Conservation (phyloP, 2,113 vertebrate species). For the Haliaeetus leucogaster region DNA sequence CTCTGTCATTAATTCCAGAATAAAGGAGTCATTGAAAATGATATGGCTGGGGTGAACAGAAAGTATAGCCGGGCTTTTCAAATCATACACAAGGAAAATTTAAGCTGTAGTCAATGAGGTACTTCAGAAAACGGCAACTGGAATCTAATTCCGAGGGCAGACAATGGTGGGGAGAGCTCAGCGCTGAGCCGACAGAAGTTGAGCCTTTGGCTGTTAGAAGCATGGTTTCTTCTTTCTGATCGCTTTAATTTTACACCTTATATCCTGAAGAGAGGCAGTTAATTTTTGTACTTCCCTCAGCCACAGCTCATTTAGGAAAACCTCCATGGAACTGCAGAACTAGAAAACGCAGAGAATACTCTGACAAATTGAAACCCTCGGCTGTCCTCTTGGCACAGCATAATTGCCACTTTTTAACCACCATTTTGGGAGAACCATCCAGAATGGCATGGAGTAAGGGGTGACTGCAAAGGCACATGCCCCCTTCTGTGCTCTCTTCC, state of each 20-base stretch:
- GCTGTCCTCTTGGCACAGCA: neutral
- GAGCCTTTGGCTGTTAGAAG: conserved; percentile 27
- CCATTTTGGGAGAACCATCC: neutral
- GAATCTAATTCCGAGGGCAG: conserved; percentile 34
- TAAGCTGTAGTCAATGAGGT: conserved; percentile 38
- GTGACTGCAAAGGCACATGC: neutral
- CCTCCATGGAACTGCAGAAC: neutral
- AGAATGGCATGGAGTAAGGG: neutral
- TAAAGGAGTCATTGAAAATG: conserved; percentile 28
- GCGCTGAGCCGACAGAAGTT: neutral
- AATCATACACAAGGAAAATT: conserved; percentile 33
- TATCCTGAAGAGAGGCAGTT: conserved; percentile 34
- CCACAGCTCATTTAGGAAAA: conserved; percentile 44
- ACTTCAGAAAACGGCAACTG: conserved; percentile 33
- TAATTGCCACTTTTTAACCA: neutral
- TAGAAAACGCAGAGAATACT: neutral
- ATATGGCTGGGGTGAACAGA: conserved; percentile 15
- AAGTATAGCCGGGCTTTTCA: conserved; percentile 51
- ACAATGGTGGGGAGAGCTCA: conserved; percentile 36
- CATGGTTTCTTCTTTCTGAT: conserved; percentile 5
- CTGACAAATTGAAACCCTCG: neutral
- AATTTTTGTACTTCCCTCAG: conserved; percentile 45
- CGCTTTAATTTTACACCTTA: conserved; percentile 50
- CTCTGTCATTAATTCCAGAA: conserved; percentile 39
- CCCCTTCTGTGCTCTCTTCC: neutral